A percentile compares a stretch with the other conserved stretches of the same genome.
Evolutionary conservation across 2,797 vertebrate genomes (phyloP).

Genomic region (Sebastes trivittatus): DNA sequence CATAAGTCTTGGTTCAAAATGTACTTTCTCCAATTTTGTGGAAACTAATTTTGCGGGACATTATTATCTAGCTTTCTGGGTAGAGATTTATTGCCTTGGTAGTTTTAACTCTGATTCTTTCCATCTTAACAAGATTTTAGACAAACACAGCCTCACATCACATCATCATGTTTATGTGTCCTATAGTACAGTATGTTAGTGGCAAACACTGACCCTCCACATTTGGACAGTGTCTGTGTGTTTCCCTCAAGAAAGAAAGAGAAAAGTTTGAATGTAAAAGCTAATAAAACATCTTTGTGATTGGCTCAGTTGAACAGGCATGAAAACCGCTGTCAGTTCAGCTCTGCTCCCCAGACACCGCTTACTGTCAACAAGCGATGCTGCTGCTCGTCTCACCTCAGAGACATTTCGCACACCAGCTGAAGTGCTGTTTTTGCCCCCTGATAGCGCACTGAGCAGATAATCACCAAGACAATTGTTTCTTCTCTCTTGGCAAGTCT

Average conservation of each 20-base stretch:
- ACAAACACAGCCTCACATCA: not conserved
- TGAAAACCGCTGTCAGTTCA: slow-evolving; percentile 23
- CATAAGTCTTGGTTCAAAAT: not conserved
- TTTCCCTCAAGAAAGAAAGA: not conserved
- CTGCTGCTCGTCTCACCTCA: slow-evolving; percentile 12
- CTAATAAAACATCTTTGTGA: not conserved
- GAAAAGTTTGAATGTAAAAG: not conserved
- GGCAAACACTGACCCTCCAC: not conserved
- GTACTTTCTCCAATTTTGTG: not conserved
- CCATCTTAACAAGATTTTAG: not conserved
- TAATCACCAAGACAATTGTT: not conserved
- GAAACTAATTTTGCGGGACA: not conserved
- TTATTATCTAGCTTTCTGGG: not conserved
- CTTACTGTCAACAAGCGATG: slow-evolving; percentile 40
- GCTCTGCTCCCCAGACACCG: slow-evolving; percentile 9
- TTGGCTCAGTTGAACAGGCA: slow-evolving; percentile 21
- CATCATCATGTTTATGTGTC: not conserved
- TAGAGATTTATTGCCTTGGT: not conserved
- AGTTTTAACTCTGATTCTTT: not conserved
- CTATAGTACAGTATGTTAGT: not conserved
- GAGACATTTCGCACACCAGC: slow-evolving; percentile 17
- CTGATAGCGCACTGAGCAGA: not conserved
- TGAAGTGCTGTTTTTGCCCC: slow-evolving; percentile 9
- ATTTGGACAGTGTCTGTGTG: not conserved
- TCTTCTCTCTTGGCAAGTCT: no score